Evolutionary conservation across 2,113 vertebrate genomes (phyloP), one percentile per base, ranked within the genome.

Genomic region (Crypturellus undulatus): DNA sequence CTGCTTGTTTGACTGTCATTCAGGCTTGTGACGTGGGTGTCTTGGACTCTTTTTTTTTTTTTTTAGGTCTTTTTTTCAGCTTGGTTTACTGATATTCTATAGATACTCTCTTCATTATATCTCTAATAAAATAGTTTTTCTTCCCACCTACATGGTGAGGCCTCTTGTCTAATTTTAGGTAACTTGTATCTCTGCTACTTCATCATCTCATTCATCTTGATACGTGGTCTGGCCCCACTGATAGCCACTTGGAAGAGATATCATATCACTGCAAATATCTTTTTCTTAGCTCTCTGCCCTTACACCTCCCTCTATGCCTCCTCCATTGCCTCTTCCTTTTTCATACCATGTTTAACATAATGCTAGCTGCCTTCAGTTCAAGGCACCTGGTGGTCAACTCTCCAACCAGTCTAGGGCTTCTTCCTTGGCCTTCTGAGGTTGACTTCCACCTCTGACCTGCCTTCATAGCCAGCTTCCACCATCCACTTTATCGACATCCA

Each of bases 11-110:
- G 69, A 76, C 30, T 11, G 62, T 0, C 0, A n/a, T 40, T 71
- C 45, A 62, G 54, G 21, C 7, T 58, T 47, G n/a, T 20, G 58
- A 17, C 13, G 25, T 0, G 0, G 40, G 45, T 52, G 49, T 17
- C n/a, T 81, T 77, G 60, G 34, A 81, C 40, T 56, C 34, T 34
- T 34, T 10, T 52, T 38, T 45, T 12, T 11, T 36, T 62, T n/a
- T 71, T 65, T 72, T 51, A 77, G 45, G 45, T 40, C 52, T 32
- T 22, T 68, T 68, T n/a, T 38, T n/a, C 16, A 58, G 20, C 32
- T 67, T 45, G 40, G 38, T 14, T 80, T 20, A 56, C 6, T 36
- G 12, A 7, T 30, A 43, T 71, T 18, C 77, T 58, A 38, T 21
- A 58, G 32, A 52, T n/a, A 24, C 68, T 78, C 54, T 32, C 45